Evolutionary conservation across 2,888 invertebrate genomes (phyloP).

Genomic region (Cephus rjabovi): DNA sequence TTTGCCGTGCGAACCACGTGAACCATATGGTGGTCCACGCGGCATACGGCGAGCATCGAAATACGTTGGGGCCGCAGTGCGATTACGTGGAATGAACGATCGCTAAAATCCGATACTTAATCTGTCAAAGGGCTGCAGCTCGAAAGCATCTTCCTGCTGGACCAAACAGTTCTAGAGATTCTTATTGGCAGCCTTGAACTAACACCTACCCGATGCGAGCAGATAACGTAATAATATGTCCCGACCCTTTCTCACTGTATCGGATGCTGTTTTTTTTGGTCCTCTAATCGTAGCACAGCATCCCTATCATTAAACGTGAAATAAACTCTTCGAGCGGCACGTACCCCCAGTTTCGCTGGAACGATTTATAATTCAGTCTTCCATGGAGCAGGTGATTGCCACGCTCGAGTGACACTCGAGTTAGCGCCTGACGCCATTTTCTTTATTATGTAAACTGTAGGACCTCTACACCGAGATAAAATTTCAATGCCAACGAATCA

Average conservation of each 20-base stretch:
- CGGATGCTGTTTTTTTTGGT: neutral
- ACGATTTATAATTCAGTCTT: conserved; percentile 64
- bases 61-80: conserved; percentile 5
- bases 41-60: conserved; percentile 52
- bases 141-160: neutral
- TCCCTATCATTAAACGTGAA: neutral
- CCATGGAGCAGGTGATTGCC: conserved; percentile 59
- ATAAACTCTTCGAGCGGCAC: conserved; percentile 39
- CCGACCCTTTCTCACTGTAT: conserved; percentile 13
- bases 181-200: conserved; percentile 7
- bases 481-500: neutral
- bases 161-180: neutral
- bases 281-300: neutral
- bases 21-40: conserved; percentile 56
- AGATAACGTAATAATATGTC: conserved; percentile 37
- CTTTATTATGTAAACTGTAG: neutral
- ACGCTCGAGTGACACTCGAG: conserved; percentile 47
- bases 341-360: conserved; percentile 59
- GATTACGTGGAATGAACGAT: neutral
- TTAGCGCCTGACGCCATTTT: neutral
- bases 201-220: conserved; percentile 31
- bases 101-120: conserved; percentile 6
- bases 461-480: too few species aligned
- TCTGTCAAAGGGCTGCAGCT: neutral
- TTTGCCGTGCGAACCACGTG: conserved; percentile 35